Evolutionary conservation across 2,888 invertebrate species (phyloP), one percentile per base, ranked within the genome.

Genomic region (Caenorhabditis sp.): DNA sequence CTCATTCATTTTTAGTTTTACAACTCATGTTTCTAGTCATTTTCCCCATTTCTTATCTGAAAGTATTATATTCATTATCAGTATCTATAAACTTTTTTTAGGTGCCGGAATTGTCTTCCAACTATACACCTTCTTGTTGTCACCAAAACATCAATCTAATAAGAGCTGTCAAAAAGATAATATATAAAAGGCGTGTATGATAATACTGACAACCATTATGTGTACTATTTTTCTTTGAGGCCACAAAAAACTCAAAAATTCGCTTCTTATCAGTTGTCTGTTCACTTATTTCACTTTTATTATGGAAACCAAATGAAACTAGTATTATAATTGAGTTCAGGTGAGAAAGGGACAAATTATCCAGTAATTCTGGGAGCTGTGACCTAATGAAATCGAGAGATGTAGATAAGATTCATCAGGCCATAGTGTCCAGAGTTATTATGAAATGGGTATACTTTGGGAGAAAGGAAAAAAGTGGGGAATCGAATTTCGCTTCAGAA

Each of bases 71-170:
- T 17, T 17, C 12, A 43, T 43, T 43, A 43, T 43, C 43, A 43
- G 17, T 17, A 10, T 17, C 43, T 43, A 17, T 10, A 43, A 43
- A 43, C 43, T 3, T 17, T 36, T 36, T 43, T 43, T 31, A 31
- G 31, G 31, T 4, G 31, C 31, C 31, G 31, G 4, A 10, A 7
- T 43, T 14, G 43, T 43, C 43, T 17, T 43, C 17, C 43, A 43
- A 43, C 43, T 43, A 43, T 43, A 43, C 43, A 43, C 43, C 43
- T 43, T n/a, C n/a, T n/a, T 43, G 14, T 43, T 43, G 43, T 43
- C 43, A 43, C 43, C 43, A 43, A 43, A 43, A 43, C 43, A 43
- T 43, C 43, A 43, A 43, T 43, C 43, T 43, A 43, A 43, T 43
- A 43, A 43, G 43, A 43, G 43, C 43, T 43, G 43, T 43, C 43